Evolutionary conservation across 2,113 vertebrate genomes (phyloP), one percentile per base, ranked within the genome.

Genomic region (Bubo bubo): DNA sequence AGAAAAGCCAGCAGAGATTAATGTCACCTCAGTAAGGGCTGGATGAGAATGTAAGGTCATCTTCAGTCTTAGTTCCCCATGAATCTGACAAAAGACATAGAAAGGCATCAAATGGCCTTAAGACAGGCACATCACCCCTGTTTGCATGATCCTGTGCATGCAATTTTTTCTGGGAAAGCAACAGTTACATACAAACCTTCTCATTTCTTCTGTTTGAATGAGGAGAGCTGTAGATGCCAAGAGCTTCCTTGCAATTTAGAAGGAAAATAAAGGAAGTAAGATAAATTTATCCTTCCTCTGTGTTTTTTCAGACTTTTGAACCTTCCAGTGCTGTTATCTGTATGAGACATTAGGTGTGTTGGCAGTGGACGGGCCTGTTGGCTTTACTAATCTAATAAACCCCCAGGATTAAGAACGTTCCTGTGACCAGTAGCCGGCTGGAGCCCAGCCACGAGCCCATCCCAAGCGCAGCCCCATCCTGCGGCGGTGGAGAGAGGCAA

Each of bases 11-110:
- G n/a, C 32, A 30, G 58, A 41, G 58, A 15, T 34, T 12, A 7
- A 6, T 2, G 20, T 14, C 56, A 43, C 50, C 23, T 41, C 52
- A 5, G 52, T 1, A 24, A 62, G 67, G 74, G 72, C 63, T 50
- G 67, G 27, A 6, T 11, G 49, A 71, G 64, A 0, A 11, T 21
- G 34, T n/a, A 16, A 52, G 37, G 37, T 50, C 1, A 0, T 35
- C 49, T 55, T 47, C 2, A 4, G 34, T 4, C 82, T 55, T 21
- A 14, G 52, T 3, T 34, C 64, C 35, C 41, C 39, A 7, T 0
- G 3, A 19, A 37, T 15, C 27, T 75, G 12, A 23, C 39, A 81
- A 11, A 47, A 92, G 34, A 70, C 7, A 1, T 5, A 23, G 1
- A 14, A 49, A 60, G 21, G 35, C 10, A 22, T 49, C 39, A 18